These are phyloP conservation scores for Heliconius hermathena DNA, from an alignment of 1,140 invertebrate species.

Conservation along the genomic window DNA sequence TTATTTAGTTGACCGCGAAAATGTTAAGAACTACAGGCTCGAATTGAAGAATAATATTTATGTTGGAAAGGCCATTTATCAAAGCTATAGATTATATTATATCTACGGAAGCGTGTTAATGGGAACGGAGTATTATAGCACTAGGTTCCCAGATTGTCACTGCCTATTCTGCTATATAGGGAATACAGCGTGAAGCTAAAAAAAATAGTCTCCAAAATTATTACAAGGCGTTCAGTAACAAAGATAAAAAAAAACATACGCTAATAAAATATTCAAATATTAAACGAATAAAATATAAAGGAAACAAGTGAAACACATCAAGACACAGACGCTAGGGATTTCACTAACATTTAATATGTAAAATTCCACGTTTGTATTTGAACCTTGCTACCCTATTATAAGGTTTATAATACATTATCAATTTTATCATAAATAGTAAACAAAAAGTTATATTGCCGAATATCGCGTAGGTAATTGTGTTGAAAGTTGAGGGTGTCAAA, in stretches of 20 bases:
- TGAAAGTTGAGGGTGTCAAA: constrained; percentile 2
- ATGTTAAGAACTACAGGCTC: no score
- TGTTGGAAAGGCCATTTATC: no score
- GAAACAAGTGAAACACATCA: constrained; percentile 2
- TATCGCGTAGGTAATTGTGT: constrained; percentile 8
- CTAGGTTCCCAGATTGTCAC: no score
- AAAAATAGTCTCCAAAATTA: no score
- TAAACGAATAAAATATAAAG: neutral
- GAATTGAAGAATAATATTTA: no score
- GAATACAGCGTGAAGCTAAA: no score
- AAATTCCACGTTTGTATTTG: neutral
- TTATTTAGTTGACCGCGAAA: no score
- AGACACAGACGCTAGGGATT: neutral
- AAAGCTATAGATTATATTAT: no score
- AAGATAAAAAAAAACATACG: neutral
- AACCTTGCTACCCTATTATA: neutral
- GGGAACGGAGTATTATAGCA: no score
- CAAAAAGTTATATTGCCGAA: constrained; percentile 9
- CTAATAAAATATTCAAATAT: neutral
- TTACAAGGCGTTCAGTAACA: no score
- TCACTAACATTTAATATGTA: neutral
- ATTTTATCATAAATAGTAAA: neutral
- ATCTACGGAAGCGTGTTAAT: no score
- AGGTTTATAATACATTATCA: neutral
- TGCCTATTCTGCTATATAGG: no score